phyloP scores from a whole-genome alignment of 2,113 vertebrate species.

The Cygnus buccinator region DNA sequence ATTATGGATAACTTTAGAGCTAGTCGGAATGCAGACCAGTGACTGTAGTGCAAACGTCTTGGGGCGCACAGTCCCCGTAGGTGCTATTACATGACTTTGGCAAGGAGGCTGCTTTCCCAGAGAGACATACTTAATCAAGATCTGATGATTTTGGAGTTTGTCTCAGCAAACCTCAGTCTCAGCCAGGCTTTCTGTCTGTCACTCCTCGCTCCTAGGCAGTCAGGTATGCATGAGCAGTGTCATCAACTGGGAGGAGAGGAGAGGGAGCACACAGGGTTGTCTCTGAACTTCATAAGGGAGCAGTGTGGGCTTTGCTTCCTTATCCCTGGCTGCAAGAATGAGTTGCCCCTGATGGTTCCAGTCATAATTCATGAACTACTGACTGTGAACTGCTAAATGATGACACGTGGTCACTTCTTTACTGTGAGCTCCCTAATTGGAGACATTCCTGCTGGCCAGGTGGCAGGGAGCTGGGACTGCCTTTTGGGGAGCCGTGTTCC shows the following conservation, averaged over 20 bases:
- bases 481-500: neutral
- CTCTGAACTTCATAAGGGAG: neutral
- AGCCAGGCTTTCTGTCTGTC: neutral
- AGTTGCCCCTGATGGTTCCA: neutral
- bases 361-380: neutral
- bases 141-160: neutral
- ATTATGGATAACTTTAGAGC: neutral
- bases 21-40: neutral
- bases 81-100: accelerated
- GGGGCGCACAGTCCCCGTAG: accelerated
- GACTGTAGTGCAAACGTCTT: accelerated
- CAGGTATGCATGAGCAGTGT: accelerated
- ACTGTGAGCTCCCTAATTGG: neutral
- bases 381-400: neutral
- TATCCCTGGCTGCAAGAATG: neutral
- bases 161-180: neutral
- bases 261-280: accelerated
- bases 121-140: neutral
- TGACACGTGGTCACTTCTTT: neutral
- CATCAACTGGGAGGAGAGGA: neutral
- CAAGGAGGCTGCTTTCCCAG: neutral
- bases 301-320: neutral
- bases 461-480: neutral
- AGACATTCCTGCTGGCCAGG: neutral
- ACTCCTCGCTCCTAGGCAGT: neutral